phyloP scores from a whole-genome alignment of 2,113 vertebrate species.

The Muscicapa adusta region DNA sequence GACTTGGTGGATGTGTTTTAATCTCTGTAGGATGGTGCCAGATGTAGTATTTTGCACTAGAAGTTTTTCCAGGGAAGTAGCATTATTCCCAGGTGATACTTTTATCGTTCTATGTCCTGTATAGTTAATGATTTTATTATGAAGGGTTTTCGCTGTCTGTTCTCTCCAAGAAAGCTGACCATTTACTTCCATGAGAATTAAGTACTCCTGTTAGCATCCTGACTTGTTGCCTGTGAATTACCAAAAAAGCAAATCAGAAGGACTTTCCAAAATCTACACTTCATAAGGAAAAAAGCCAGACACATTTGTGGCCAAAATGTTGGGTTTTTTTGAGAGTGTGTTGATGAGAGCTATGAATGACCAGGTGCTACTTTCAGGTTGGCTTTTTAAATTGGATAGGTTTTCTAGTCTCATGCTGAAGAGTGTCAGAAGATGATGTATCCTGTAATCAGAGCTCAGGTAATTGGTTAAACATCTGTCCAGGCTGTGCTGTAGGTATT shows the following conservation, averaged over 20 bases:
- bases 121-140: neutral
- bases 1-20: neutral
- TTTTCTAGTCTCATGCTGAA: neutral
- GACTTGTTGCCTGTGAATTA: neutral
- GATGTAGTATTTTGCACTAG: neutral
- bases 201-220: neutral
- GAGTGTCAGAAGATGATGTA: neutral
- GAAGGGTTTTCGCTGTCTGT: neutral
- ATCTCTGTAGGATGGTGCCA: neutral
- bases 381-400: neutral
- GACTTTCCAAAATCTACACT: neutral
- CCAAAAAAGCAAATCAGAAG: neutral
- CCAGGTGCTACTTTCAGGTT: neutral
- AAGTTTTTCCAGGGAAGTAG: neutral
- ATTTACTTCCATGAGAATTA: neutral
- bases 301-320: neutral
- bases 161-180: neutral
- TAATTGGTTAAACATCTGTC: neutral
- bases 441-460: neutral
- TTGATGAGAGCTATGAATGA: neutral
- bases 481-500: neutral
- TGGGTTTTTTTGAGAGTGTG: neutral
- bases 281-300: rapidly evolving
- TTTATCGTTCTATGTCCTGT: neutral
- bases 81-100: neutral